Conservation (phyloP, 1,140 invertebrate species). For the Whitmania pigra region DNA sequence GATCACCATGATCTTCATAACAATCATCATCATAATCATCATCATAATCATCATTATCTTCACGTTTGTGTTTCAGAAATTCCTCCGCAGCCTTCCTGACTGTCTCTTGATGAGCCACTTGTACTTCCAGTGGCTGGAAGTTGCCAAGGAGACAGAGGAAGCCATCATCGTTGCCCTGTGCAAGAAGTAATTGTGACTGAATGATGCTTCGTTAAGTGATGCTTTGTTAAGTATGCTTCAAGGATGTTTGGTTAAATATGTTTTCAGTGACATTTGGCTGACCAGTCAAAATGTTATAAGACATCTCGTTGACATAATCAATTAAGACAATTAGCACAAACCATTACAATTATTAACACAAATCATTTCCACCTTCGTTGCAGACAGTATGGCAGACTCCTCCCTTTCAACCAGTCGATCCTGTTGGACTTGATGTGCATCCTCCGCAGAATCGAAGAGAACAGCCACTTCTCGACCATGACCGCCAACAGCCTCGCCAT, state of each 20-base stretch:
- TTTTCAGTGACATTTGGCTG: no score
- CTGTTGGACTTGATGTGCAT: background rate
- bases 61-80: background rate
- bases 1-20: no score
- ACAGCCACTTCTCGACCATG: background rate
- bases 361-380: background rate
- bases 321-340: no score
- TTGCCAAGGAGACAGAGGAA: background rate
- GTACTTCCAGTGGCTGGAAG: background rate
- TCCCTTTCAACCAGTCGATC: background rate
- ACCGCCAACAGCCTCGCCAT: conserved; percentile 3
- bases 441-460: background rate
- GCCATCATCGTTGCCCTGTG: background rate
- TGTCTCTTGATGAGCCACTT: background rate
- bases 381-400: background rate
- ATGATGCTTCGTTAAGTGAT: no score
- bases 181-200: background rate
- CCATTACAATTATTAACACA: no score
- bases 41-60: no score
- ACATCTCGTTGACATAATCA: no score
- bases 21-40: no score
- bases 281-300: no score
- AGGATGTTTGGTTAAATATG: no score
- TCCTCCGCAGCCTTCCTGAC: conserved; percentile 1
- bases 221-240: no score